Percentiles rank a stretch among this genome's conserved stretches.
Evolutionary conservation across 2,888 invertebrate species (phyloP).

Genomic region (Pycnomerus fuliginosus): DNA sequence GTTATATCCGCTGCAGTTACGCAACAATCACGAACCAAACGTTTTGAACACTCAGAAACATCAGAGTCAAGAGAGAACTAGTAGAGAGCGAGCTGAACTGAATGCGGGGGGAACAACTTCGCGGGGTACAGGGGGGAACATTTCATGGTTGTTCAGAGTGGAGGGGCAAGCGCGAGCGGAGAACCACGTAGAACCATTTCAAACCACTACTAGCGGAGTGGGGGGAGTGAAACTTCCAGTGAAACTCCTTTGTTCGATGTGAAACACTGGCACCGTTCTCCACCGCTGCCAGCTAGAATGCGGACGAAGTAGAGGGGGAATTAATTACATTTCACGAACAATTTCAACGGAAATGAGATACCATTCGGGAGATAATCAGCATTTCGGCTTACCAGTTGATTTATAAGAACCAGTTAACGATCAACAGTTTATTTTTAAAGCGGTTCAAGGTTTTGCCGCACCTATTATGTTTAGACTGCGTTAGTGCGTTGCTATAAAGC

Average conservation of each 20-base stretch:
- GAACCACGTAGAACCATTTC: constrained; percentile 35
- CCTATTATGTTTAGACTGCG: no score
- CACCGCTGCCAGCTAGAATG: constrained; percentile 31
- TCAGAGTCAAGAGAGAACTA: background rate
- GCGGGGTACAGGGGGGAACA: constrained; percentile 10
- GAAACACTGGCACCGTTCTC: constrained; percentile 22
- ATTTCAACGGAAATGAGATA: constrained; percentile 32
- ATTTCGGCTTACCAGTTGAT: constrained; percentile 13
- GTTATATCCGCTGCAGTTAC: no score
- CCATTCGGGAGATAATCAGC: constrained; percentile 12
- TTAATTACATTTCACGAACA: constrained; percentile 31
- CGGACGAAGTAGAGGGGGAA: constrained; percentile 42
- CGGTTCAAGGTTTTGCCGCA: constrained; percentile 1
- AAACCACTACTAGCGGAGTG: constrained; percentile 32
- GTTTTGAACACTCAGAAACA: no score
- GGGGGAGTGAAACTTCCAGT: constrained; percentile 22
- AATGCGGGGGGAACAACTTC: constrained; percentile 3
- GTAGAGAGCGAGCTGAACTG: constrained; percentile 2
- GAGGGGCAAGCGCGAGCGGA: constrained; percentile 35
- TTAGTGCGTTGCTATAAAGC: no score
- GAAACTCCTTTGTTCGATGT: constrained; percentile 33
- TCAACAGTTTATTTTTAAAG: no score
- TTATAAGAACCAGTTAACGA: constrained; percentile 9
- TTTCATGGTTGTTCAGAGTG: constrained; percentile 27
- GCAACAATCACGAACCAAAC: no score